These are phyloP conservation scores for Poecilia latipinna DNA, from an alignment of 2,113 vertebrate genomes.

Conservation along the genomic window DNA sequence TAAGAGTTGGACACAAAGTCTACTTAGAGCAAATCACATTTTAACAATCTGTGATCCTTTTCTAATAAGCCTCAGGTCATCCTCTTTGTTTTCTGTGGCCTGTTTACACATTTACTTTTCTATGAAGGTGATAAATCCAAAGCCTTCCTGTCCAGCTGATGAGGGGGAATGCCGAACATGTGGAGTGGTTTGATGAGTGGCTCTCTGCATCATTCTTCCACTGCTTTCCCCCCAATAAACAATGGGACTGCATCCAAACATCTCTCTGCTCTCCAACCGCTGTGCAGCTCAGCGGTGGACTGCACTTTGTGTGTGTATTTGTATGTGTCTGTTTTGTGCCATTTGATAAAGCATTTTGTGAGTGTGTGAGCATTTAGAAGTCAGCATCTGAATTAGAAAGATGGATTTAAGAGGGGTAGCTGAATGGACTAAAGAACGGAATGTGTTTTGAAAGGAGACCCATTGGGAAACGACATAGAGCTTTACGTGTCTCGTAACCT, in stretches of 20 bases:
- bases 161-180: constrained; percentile 26
- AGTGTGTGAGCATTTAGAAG: constrained; percentile 8
- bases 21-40: no score
- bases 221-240: constrained; percentile 40
- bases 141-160: constrained; percentile 1
- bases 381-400: constrained; percentile 32
- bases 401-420: constrained; percentile 34
- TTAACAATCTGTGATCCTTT: neutral
- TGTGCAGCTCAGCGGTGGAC: constrained; percentile 27
- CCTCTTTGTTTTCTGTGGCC: constrained; percentile 12
- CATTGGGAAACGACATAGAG: constrained; percentile 44
- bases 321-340: neutral
- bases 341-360: neutral
- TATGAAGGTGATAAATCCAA: constrained; percentile 1
- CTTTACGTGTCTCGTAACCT: constrained; percentile 57
- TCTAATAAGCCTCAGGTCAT: neutral
- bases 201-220: constrained; percentile 34
- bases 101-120: neutral
- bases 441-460: constrained; percentile 63
- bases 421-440: constrained; percentile 46
- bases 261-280: constrained; percentile 28
- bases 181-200: constrained; percentile 39
- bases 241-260: constrained; percentile 50
- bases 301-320: neutral
- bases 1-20: no score